Evolutionary conservation across 2,888 invertebrate genomes (phyloP), one percentile per base, ranked within the genome.

Genomic region (Drosophila limbata): DNA sequence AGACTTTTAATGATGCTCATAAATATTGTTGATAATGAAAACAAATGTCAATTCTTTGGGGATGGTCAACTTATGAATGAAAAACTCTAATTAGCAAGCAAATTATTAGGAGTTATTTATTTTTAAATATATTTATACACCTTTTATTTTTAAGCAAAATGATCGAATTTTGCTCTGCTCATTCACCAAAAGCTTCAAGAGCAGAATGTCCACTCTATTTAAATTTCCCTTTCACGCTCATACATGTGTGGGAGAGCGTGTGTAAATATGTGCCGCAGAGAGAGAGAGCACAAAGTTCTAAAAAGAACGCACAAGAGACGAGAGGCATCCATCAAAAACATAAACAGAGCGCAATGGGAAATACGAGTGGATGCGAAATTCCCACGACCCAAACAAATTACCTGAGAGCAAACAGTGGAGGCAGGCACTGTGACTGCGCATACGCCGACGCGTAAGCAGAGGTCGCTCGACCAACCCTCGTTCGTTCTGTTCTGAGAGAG

Each of bases 301-400:
- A 59, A 51, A 50, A 53, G 74, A 70, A 67, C 48, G 51, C 35
- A 59, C 55, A 64, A 59, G 37, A 63, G 19, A 56, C n/a, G 75
- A 69, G 66, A 53, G 63, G 6, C 65, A 72, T 62, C 65, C 68
- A 72, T 72, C 56, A 70, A 81, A 79, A 86, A 79, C 77, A 88
- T 86, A 84, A 84, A 88, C 84, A 88, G 84, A 84, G 86, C 79
- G 73, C 59, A 75, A 66, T 74, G 68, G 52, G 40, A 68, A 53
- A 42, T 33, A 56, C 47, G 59, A 68, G 76, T 88, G 84, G 81
- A 84, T 79, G 77, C 52, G 45, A 77, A 84, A 70, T 85, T 85
- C 89, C 84, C 87, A 88, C 89, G 81, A 68, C 74, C 63, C 60
- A 51, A 69, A 48, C 53, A 52, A 69, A 71, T 56, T 74, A 85